Percentiles rank a stretch among this genome's conserved stretches.
phyloP scores from a whole-genome alignment of 2,113 vertebrate species.

The Delphinapterus leucas region DNA sequence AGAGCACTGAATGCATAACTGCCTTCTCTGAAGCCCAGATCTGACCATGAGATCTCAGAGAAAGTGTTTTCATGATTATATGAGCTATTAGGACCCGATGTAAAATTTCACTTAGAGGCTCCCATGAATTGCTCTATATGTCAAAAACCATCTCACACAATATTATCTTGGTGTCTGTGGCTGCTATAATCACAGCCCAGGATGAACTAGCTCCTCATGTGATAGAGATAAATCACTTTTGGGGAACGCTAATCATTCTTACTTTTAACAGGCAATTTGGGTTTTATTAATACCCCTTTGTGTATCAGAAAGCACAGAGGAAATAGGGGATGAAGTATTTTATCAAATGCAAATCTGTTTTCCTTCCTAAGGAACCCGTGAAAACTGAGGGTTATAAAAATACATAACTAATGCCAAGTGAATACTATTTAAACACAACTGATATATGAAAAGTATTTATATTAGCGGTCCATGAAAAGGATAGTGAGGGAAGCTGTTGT shows the following conservation, averaged over 20 bases:
- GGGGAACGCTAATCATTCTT: background rate
- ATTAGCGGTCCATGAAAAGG: background rate
- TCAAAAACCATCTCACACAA: background rate
- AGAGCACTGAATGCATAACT: background rate
- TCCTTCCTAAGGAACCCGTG: background rate
- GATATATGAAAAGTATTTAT: background rate
- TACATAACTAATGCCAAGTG: background rate
- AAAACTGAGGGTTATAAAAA: constrained; percentile 43
- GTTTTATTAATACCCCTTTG: constrained; percentile 25
- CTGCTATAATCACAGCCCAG: background rate
- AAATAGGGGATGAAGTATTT: constrained; percentile 46
- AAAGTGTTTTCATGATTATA: constrained; percentile 1
- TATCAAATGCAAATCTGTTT: constrained; percentile 34
- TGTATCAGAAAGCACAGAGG: constrained; percentile 14
- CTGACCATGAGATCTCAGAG: background rate
- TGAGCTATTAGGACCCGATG: background rate
- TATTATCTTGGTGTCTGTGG: background rate
- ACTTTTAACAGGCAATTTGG: constrained; percentile 9
- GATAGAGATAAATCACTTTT: background rate
- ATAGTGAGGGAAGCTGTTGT: background rate
- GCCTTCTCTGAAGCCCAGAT: background rate
- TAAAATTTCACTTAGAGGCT: constrained; percentile 21
- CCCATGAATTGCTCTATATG: background rate
- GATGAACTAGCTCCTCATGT: background rate
- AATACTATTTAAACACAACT: constrained; percentile 13